Evolutionary conservation across 2,113 vertebrate genomes (phyloP).

Genomic region (Mesitornis unicolor): DNA sequence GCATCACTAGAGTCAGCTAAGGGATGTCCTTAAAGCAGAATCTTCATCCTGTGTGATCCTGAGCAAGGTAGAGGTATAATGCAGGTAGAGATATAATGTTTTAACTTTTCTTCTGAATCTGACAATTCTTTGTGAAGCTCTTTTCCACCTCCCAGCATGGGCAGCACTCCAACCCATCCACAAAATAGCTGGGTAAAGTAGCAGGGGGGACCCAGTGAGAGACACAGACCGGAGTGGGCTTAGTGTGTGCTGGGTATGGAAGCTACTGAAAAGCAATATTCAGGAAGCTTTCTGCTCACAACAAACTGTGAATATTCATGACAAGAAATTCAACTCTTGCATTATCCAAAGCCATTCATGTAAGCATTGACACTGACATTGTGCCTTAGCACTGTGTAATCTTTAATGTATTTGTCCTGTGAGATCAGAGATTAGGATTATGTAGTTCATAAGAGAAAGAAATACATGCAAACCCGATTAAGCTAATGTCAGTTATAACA

Average conservation of each 20-base stretch:
- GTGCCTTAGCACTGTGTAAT: background rate
- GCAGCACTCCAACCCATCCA: background rate
- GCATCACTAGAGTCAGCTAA: background rate
- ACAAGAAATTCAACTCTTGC: background rate
- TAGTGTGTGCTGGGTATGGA: background rate
- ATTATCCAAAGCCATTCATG: background rate
- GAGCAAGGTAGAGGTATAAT: background rate
- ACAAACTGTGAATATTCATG: background rate
- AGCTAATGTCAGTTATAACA: background rate
- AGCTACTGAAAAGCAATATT: background rate
- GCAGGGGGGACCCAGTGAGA: background rate
- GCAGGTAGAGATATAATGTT: background rate
- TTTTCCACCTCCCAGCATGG: rapidly evolving
- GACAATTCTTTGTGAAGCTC: background rate
- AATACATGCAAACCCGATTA: background rate
- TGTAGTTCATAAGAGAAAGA: background rate
- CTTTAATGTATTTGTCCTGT: background rate
- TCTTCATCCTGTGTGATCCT: background rate
- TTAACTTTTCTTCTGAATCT: background rate
- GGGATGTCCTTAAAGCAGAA: background rate
- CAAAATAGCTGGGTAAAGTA: background rate
- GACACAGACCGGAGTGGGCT: background rate
- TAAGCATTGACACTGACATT: background rate
- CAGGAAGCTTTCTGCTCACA: background rate
- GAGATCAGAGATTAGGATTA: slow-evolving; percentile 1